Percentiles rank a stretch among this genome's conserved stretches.
These are phyloP conservation scores for Pelodytes ibericus DNA, from an alignment of 2,797 vertebrate species.

Conservation along the genomic window DNA sequence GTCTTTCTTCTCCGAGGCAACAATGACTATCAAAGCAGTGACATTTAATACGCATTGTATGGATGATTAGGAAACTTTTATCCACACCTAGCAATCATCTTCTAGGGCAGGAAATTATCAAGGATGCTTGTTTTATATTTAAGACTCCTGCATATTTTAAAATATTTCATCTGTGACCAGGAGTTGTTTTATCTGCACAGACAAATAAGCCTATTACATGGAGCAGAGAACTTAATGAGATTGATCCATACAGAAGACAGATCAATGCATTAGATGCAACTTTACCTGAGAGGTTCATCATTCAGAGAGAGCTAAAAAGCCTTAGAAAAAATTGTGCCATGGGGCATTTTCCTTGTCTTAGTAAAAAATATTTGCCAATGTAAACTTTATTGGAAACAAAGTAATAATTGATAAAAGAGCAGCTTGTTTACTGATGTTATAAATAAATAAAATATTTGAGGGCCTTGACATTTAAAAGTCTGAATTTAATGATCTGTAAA, in stretches of 20 bases:
- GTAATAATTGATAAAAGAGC: not conserved
- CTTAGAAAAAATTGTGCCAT: constrained; percentile 22
- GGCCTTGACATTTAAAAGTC: not conserved
- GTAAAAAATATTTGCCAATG: constrained; percentile 28
- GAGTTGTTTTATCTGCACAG: constrained; percentile 55
- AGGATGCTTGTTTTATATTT: constrained; percentile 31
- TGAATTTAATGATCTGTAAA: too few relatives aligned
- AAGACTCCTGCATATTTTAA: constrained; percentile 42
- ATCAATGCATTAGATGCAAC: constrained; percentile 67
- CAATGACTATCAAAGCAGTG: constrained; percentile 35
- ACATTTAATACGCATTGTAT: constrained; percentile 43
- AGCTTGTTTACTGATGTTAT: not conserved
- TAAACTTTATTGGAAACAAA: constrained; percentile 27
- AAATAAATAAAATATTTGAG: not conserved
- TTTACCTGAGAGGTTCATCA: constrained; percentile 70
- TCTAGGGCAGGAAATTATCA: constrained; percentile 12
- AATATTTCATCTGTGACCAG: constrained; percentile 47
- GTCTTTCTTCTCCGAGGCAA: constrained; percentile 14
- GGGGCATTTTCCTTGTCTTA: constrained; percentile 50
- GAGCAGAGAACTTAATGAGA: constrained; percentile 65
- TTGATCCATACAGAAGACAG: constrained; percentile 64
- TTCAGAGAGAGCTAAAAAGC: constrained; percentile 63
- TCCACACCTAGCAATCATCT: constrained; percentile 39
- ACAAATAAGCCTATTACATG: constrained; percentile 67
- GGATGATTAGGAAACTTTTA: constrained; percentile 49